These are phyloP conservation scores for Nannobrachium achirus DNA, from an alignment of 2,113 vertebrate species.

Conservation along the genomic window DNA sequence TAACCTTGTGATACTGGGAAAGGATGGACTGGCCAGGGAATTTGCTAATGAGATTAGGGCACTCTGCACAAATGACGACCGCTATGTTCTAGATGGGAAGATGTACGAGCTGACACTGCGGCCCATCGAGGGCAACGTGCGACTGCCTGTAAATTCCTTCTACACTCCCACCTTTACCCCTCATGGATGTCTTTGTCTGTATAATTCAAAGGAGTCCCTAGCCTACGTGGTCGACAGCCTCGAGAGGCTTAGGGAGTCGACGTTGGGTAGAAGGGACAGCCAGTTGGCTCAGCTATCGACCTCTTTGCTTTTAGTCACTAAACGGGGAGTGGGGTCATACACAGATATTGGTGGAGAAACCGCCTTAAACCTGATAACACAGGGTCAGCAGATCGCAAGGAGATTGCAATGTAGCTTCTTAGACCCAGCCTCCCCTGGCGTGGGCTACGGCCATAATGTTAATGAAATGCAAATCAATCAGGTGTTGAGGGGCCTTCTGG, in stretches of 20 bases:
- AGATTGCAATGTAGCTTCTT: slow-evolving; percentile 93
- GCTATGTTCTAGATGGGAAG: slow-evolving; percentile 94
- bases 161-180: slow-evolving; percentile 94
- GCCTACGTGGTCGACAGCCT: slow-evolving; percentile 96
- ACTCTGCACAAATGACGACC: slow-evolving; percentile 94
- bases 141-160: slow-evolving; percentile 96
- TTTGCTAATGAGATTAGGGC: slow-evolving; percentile 96
- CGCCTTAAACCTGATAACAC: slow-evolving; percentile 89
- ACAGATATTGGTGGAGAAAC: slow-evolving; percentile 90
- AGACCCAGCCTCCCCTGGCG: slow-evolving; percentile 88
- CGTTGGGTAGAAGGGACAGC: slow-evolving; percentile 86
- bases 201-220: slow-evolving; percentile 96
- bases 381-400: slow-evolving; percentile 92
- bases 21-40: slow-evolving; percentile 94
- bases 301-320: slow-evolving; percentile 89
- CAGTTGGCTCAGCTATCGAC: slow-evolving; percentile 86
- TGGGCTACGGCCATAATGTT: slow-evolving; percentile 90
- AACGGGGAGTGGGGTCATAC: slow-evolving; percentile 85
- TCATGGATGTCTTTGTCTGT: slow-evolving; percentile 95
- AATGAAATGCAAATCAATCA: slow-evolving; percentile 95
- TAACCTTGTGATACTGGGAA: slow-evolving; percentile 94
- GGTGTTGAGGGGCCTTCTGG: slow-evolving; percentile 88
- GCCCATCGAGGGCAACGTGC: slow-evolving; percentile 95
- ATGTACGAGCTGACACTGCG: slow-evolving; percentile 93
- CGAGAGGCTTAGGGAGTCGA: slow-evolving; percentile 91